These are phyloP conservation scores for Lacerta viridis DNA, from an alignment of 2,797 vertebrate genomes.

Conservation along the genomic window DNA sequence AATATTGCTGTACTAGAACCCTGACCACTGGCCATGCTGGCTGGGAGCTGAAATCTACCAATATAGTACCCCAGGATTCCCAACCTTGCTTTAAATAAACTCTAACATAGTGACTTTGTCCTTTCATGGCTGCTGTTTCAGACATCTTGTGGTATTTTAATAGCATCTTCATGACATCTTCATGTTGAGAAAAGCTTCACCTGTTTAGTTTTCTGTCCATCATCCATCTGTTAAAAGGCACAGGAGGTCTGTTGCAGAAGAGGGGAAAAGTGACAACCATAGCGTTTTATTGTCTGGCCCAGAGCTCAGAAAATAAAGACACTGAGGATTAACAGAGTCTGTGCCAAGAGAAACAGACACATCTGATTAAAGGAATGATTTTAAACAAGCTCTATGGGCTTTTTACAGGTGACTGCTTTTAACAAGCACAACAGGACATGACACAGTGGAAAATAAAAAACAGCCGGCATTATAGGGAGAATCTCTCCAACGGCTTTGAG, in stretches of 20 bases:
- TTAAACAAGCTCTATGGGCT: slow-evolving; percentile 7
- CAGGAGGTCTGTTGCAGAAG: background rate
- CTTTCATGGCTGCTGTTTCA: background rate
- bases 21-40: too few species aligned
- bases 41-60: background rate
- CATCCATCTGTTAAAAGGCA: background rate
- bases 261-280: background rate
- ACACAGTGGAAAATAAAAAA: background rate
- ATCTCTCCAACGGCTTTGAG: background rate
- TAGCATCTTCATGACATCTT: background rate
- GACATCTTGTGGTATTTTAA: background rate
- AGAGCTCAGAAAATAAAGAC: slow-evolving; percentile 31
- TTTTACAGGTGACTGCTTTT: slow-evolving; percentile 37
- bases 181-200: background rate
- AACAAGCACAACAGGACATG: slow-evolving; percentile 21
- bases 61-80: background rate
- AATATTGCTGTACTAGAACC: too few species aligned
- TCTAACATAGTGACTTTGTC: background rate
- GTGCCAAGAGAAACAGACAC: background rate
- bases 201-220: background rate
- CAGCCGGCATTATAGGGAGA: background rate
- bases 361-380: background rate
- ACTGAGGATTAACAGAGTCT: slow-evolving; percentile 33
- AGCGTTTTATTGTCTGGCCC: slow-evolving; percentile 25
- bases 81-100: background rate